phyloP scores from a whole-genome alignment of 2,888 invertebrate species.

The Rhorus exstirpatorius region DNA sequence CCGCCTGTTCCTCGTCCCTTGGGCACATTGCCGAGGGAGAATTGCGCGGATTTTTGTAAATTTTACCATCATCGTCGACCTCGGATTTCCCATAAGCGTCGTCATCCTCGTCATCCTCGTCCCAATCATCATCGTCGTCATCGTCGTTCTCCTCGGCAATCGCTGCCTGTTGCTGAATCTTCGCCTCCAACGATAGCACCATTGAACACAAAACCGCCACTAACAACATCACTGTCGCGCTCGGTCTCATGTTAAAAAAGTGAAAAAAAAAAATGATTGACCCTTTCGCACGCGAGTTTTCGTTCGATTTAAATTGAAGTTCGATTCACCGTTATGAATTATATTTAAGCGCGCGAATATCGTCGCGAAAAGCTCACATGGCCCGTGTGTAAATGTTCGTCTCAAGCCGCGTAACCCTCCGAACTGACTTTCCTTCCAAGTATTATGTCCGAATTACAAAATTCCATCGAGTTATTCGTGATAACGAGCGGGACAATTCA shows the following conservation, averaged over 20 bases:
- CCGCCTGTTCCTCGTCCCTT: slow-evolving; percentile 94
- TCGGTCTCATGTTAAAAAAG: slow-evolving; percentile 78
- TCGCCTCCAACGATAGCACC: slow-evolving; percentile 80
- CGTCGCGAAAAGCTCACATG: slow-evolving; percentile 60
- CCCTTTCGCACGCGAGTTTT: neutral
- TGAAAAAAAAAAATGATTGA: slow-evolving; percentile 15
- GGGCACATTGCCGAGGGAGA: slow-evolving; percentile 95
- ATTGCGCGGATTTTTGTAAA: slow-evolving; percentile 96
- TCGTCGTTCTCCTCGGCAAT: slow-evolving; percentile 87
- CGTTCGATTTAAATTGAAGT: slow-evolving; percentile 17
- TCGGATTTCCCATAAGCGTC: slow-evolving; percentile 85
- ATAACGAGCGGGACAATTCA: neutral
- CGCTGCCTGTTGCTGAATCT: slow-evolving; percentile 81
- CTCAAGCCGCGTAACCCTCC: slow-evolving; percentile 46
- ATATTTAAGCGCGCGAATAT: slow-evolving; percentile 12
- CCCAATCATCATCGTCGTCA: slow-evolving; percentile 87
- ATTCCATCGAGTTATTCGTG: slow-evolving; percentile 56
- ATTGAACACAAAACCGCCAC: slow-evolving; percentile 77
- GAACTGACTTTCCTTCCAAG: slow-evolving; percentile 37
- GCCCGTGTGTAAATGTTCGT: slow-evolving; percentile 39
- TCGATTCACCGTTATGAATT: slow-evolving; percentile 6
- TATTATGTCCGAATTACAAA: slow-evolving; percentile 20
- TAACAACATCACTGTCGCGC: slow-evolving; percentile 76
- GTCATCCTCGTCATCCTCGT: slow-evolving; percentile 86
- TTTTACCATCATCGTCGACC: slow-evolving; percentile 92